Evolutionary conservation across 2,888 invertebrate genomes (phyloP), one percentile per base, ranked within the genome.

Genomic region (Hermaeophaga mercurialis): DNA sequence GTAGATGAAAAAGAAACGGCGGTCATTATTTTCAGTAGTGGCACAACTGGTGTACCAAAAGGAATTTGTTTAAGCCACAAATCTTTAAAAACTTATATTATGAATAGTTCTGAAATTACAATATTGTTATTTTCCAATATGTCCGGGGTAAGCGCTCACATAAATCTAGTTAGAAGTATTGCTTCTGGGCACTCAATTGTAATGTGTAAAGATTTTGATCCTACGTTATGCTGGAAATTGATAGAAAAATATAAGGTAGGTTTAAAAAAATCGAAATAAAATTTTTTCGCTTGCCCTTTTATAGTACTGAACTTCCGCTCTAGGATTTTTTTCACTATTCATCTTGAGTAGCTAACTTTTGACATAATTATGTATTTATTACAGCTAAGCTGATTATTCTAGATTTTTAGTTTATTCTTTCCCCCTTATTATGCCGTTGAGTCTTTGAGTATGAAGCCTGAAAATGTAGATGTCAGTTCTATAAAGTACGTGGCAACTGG

Each of bases 21-120:
- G 1, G 12, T 68, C 1, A 66, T 74, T 45, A 59, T 66, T 22
- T 75, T 70, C 50, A 72, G 72, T 26, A 75, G 75, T 59, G 75
- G 73, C 1, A 71, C 69, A 2, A 71, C 70, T 9, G 73, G 72
- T 9, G 34, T 66, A 11, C 70, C 71, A 0, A 73, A 73, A 61
- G 71, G 69, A 33, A 65, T 72, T 17, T 70, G 70, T 43, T 22
- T 66, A 2, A 67, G 64, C 18, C 64, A 65, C 36, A 15, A 31
- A 14, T 7, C 49, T 22, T 41, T 62, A 6, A 12, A 41, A 11
- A 11, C 9, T 6, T 4, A 31, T 3, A 0, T 12, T 11, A 1
- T 15, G 1, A 1, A 11, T 11, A 12, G 9, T n/a, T 4, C 12
- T 3, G 7, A 12, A 7, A 31, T 33, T 0, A 12, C 22, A 14